Evolutionary conservation across 2,797 vertebrate species (phyloP).

Genomic region (Pseudotriccus pelzelni): DNA sequence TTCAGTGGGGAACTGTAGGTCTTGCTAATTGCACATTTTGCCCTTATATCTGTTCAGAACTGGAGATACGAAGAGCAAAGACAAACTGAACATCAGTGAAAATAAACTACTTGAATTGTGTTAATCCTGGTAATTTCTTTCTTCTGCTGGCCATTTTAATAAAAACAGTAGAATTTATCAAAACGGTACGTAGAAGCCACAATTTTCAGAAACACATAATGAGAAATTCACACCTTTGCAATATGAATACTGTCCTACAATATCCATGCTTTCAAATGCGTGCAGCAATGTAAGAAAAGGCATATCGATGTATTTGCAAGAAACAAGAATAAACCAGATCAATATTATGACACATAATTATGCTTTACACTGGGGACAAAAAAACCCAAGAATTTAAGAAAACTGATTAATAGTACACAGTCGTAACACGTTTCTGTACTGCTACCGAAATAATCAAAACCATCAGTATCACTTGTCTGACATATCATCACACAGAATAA

Average conservation of each 20-base stretch:
- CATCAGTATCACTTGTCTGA: conserved; percentile 31
- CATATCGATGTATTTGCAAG: not conserved
- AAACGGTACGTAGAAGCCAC: not conserved
- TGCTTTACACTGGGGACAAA: not conserved
- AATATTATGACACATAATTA: not conserved
- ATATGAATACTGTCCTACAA: not conserved
- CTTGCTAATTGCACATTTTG: not conserved
- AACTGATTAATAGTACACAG: not conserved
- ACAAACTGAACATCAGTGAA: not conserved
- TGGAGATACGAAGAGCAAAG: not conserved
- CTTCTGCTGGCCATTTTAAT: not conserved
- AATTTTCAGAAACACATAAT: not conserved
- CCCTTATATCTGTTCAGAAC: not conserved
- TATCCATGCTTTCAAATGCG: not conserved
- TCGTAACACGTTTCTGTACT: not conserved
- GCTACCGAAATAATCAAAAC: conserved; percentile 45
- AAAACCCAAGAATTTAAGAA: not conserved
- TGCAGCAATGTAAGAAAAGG: not conserved
- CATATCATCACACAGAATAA: conserved; percentile 28
- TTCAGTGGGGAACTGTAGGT: not conserved
- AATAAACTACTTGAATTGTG: conserved; percentile 10
- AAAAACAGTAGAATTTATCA: not conserved
- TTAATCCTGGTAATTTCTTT: not conserved
- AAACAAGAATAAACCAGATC: not conserved
- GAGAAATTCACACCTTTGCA: not conserved